Base-by-base conservation (phyloP, 2,888 invertebrate genomes). In the Choristoneura rosaceana region DNA sequence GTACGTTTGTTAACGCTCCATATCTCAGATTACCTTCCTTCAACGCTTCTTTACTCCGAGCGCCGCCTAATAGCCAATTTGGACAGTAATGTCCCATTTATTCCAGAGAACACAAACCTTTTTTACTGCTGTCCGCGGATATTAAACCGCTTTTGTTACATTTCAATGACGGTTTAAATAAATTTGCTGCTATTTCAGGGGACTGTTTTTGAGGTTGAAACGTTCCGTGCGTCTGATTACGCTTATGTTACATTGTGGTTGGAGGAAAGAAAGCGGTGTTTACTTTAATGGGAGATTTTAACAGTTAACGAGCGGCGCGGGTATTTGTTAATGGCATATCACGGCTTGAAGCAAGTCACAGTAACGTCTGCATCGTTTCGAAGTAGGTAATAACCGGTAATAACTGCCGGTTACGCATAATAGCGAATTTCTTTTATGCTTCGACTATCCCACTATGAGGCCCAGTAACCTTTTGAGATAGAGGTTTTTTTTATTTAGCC, bases 151-250 rank as follows among this genome's bases (percentile, higher is more conserved):
- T 68, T 67, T 71, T 68, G 71, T 68, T 71, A 67, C 62, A 62
- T 68, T 71, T 71, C 71, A 71, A 68, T 71, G 71, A 63, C 47
- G 67, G 55, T 68, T 71, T 71, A 71, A 71, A 71, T 71, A 71
- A 71, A 71, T 71, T 71, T 68, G 38, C 67, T 68, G 71, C 67
- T 45, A 71, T 68, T 68, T 62, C n/a, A 5, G 33, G 71, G 71
- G 60, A 52, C 60, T 61, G 38, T 38, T 38, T 38, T 38, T 3
- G 38, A 0, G 38, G 4, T 38, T 4, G 5, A 38, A 38, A 38
- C 38, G 52, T 8, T 9, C 7, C 17, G 52, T 38, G 38, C 52
- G 15, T 14, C 52, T 52, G 15, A 47, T 47, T 12, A 3, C 52
- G 7, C 15, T 17, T 9, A 52, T 52, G 15, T 55, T 38, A 4